Evolutionary conservation across 2,113 vertebrate species (phyloP).

Genomic region (Hippocampus abdominalis): DNA sequence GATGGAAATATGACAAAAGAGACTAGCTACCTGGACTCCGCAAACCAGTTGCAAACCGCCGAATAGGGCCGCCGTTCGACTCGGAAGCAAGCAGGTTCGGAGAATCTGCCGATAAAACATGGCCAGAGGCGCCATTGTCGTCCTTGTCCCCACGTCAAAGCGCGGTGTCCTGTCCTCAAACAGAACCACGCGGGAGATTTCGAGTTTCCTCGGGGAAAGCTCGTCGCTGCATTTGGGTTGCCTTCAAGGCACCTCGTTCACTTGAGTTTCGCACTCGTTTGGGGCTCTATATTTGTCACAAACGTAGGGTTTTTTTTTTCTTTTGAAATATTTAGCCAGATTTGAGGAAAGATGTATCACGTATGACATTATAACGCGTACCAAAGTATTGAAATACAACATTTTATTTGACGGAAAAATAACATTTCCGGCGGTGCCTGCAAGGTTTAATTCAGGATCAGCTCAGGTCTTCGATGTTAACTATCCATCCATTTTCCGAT

Average conservation of each 20-base stretch:
- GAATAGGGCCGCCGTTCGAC: constrained; percentile 4
- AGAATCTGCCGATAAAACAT: constrained; percentile 44
- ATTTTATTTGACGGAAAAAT: not conserved
- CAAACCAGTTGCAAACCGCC: constrained; percentile 14
- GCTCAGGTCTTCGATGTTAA: not conserved
- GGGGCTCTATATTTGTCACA: not conserved
- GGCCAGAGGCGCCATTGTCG: not conserved
- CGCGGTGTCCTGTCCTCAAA: not conserved
- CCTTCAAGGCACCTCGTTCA: not conserved
- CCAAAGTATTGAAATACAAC: not conserved
- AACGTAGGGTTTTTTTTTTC: not conserved
- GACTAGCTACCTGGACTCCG: constrained; percentile 43
- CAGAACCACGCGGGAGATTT: not conserved
- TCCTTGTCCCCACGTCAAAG: not conserved
- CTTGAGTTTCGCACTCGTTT: not conserved
- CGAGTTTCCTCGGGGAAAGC: not conserved
- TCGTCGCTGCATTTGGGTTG: not conserved
- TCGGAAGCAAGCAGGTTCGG: constrained; percentile 17
- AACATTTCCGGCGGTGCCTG: not conserved
- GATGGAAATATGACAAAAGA: not conserved
- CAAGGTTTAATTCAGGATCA: not conserved
- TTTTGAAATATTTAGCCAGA: not conserved
- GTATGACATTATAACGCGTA: not conserved
- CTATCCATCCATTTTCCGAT: too few relatives aligned
- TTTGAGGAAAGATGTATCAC: not conserved